These are phyloP conservation scores for Leucophenga montana DNA, from an alignment of 2,888 invertebrate genomes.

Conservation along the genomic window DNA sequence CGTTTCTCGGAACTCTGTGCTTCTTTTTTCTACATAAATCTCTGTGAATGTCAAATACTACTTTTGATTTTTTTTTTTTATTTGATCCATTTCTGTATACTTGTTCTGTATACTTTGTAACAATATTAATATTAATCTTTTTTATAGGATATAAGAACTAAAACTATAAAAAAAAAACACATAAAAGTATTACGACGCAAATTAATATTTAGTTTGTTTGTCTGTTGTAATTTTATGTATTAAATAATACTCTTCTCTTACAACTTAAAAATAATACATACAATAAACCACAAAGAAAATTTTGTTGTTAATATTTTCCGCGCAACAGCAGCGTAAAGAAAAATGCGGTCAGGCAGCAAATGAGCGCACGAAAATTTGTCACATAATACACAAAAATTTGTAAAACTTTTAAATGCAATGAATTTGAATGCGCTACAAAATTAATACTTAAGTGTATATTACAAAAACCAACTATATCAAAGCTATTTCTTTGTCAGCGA, in stretches of 20 bases:
- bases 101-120: too few species aligned
- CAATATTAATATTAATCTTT: too few species aligned
- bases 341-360: slow-evolving; percentile 21
- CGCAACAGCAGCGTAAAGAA: not conserved
- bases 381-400: slow-evolving; percentile 10
- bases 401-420: not conserved
- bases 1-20: too few species aligned
- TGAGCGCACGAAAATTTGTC: slow-evolving; percentile 9
- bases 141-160: not conserved
- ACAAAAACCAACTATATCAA: too few species aligned
- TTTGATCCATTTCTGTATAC: too few species aligned
- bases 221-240: slow-evolving; percentile 9
- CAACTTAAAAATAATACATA: not conserved
- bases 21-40: too few species aligned
- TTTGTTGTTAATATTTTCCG: not conserved
- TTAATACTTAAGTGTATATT: slow-evolving; percentile 3
- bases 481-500: too few species aligned
- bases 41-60: too few species aligned
- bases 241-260: not conserved
- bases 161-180: not conserved
- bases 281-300: slow-evolving; percentile 20
- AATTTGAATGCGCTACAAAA: slow-evolving; percentile 34
- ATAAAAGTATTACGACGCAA: not conserved
- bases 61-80: too few species aligned
- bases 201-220: not conserved